Evolutionary conservation across 2,797 vertebrate genomes (phyloP).

Genomic region (Pteropus rufus): DNA sequence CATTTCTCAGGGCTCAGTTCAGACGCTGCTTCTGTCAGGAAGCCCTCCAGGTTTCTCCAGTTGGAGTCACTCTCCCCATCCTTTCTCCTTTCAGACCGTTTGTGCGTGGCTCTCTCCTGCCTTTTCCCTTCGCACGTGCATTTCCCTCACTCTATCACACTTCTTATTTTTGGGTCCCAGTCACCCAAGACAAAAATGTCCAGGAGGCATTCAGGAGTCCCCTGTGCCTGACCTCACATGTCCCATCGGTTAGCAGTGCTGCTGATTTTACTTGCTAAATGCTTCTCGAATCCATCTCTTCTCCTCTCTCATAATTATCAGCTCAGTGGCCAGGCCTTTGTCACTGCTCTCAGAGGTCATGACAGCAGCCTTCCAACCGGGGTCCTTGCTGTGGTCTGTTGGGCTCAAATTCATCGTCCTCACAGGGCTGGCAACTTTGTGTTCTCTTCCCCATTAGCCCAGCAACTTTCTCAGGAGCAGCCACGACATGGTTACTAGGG

Average conservation of each 20-base stretch:
- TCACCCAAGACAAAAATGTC: neutral
- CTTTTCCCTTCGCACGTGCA: neutral
- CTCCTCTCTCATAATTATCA: neutral
- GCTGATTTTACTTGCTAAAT: neutral
- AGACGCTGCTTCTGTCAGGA: neutral
- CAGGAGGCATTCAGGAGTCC: neutral
- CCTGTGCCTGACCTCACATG: neutral
- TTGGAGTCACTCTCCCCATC: neutral
- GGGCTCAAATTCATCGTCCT: neutral
- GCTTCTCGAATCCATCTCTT: neutral
- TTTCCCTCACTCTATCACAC: neutral
- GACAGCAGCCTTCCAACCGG: no score
- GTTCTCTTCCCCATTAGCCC: neutral
- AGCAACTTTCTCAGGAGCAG: neutral
- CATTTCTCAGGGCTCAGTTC: neutral
- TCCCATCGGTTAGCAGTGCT: neutral
- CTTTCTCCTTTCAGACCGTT: neutral
- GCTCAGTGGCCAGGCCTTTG: accelerated
- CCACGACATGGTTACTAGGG: neutral
- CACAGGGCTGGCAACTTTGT: neutral
- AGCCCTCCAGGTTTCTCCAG: neutral
- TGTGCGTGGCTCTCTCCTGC: neutral
- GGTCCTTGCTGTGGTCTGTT: no score
- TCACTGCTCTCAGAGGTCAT: neutral
- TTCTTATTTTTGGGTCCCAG: neutral